A percentile compares a stretch with the other conserved stretches of the same genome.
These are phyloP conservation scores for Nezara viridula DNA, from an alignment of 2,888 invertebrate species.

Conservation along the genomic window DNA sequence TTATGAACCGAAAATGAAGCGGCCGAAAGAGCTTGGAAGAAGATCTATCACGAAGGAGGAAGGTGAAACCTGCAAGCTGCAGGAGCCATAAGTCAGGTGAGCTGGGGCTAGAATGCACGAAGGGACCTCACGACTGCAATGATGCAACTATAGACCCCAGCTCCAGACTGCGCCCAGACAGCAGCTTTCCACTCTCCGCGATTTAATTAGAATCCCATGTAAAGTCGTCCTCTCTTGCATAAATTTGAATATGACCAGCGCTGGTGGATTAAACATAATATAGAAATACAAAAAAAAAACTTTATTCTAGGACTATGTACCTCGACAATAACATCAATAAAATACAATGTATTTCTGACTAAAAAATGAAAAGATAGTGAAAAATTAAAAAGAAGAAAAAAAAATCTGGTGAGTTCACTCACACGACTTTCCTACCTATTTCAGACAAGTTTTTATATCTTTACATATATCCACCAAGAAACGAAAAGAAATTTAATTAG, in stretches of 20 bases:
- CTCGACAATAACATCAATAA: no score
- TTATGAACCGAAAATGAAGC: background rate
- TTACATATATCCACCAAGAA: no score
- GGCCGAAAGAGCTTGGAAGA: background rate
- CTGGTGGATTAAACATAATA: no score
- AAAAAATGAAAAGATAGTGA: no score
- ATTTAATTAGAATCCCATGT: background rate
- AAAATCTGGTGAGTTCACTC: no score
- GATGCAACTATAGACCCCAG: background rate
- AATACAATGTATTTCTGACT: no score
- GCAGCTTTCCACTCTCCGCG: background rate
- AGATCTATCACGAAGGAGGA: slow-evolving; percentile 20
- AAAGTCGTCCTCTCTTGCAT: background rate
- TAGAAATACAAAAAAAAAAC: no score
- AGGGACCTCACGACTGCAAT: slow-evolving; percentile 16
- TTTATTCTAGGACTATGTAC: no score
- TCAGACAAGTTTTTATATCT: no score
- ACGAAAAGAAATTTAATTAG: no score
- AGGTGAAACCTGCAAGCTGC: background rate
- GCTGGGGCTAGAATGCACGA: background rate
- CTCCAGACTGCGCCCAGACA: background rate
- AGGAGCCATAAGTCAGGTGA: slow-evolving; percentile 19
- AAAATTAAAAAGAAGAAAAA: no score
- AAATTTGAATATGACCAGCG: background rate
- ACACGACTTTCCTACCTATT: no score